Conservation (phyloP, 2,888 invertebrate genomes). For the Abrostola tripartita region DNA sequence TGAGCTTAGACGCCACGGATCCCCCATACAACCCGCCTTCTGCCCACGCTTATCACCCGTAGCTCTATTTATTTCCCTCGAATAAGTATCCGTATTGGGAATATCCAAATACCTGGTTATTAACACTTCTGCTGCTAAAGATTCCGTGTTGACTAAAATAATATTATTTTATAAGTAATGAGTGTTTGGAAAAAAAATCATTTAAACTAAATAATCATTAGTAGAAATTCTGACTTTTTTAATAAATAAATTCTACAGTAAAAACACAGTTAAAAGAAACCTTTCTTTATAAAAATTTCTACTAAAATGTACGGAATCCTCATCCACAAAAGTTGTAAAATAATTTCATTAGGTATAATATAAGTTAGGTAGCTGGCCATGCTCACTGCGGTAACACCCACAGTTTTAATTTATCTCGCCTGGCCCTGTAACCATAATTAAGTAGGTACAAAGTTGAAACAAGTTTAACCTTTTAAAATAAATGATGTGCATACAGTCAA, state of each 20-base stretch:
- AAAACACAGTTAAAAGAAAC: no score
- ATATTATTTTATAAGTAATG: background rate
- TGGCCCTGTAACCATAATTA: slow-evolving; percentile 49
- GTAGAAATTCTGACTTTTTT: background rate
- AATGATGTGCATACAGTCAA: slow-evolving; percentile 19
- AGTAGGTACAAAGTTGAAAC: slow-evolving; percentile 50
- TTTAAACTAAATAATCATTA: no score
- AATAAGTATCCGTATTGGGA: slow-evolving; percentile 72
- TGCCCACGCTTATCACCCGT: slow-evolving; percentile 75
- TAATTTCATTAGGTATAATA: slow-evolving; percentile 34
- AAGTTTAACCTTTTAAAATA: slow-evolving; percentile 51
- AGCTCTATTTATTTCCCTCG: slow-evolving; percentile 78
- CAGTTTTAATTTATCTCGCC: slow-evolving; percentile 50
- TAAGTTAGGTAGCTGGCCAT: slow-evolving; percentile 35
- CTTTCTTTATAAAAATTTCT: background rate
- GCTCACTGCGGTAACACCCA: slow-evolving; percentile 35
- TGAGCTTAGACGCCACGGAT: slow-evolving; percentile 74
- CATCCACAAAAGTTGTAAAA: slow-evolving; percentile 28
- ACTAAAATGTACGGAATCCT: slow-evolving; percentile 15
- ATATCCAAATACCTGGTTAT: slow-evolving; percentile 66
- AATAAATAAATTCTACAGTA: background rate
- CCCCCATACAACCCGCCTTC: slow-evolving; percentile 74
- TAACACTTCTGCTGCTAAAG: slow-evolving; percentile 40
- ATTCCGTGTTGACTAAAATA: slow-evolving; percentile 24
- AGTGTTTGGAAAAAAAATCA: no score